These are phyloP conservation scores for Clanis bilineata DNA, from an alignment of 2,888 invertebrate genomes.

Conservation along the genomic window DNA sequence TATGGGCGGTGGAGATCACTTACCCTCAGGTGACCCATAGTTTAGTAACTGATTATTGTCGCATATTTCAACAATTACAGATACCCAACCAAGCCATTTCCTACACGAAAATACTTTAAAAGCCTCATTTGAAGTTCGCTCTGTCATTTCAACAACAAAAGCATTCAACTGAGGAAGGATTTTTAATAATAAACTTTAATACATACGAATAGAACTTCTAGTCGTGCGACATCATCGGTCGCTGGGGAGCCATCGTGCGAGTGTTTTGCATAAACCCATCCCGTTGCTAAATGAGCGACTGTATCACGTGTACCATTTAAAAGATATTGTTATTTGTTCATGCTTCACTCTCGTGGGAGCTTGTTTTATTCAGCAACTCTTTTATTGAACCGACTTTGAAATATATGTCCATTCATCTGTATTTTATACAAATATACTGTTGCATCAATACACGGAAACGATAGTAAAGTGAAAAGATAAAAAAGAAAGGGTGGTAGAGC, in stretches of 20 bases:
- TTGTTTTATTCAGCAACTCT: not conserved
- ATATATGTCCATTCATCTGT: too few species aligned
- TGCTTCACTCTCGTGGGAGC: not conserved
- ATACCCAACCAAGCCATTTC: too few species aligned
- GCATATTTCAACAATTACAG: too few species aligned
- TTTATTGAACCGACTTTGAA: not conserved
- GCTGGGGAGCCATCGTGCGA: conserved; percentile 25
- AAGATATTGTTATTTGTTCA: conserved; percentile 7
- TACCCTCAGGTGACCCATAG: too few species aligned
- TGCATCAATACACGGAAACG: too few species aligned
- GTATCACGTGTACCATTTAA: conserved; percentile 10
- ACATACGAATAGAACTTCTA: not conserved
- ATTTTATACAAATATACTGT: too few species aligned
- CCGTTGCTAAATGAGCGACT: conserved; percentile 3
- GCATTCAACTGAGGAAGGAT: not conserved
- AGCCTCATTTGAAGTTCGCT: too few species aligned
- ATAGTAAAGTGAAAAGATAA: too few species aligned
- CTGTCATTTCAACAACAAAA: not conserved
- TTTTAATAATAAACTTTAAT: conserved; percentile 3
- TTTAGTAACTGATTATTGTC: too few species aligned
- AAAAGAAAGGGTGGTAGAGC: too few species aligned
- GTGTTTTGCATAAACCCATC: conserved; percentile 32
- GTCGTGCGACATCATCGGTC: not conserved
- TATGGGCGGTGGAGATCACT: too few species aligned
- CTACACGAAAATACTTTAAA: too few species aligned